phyloP scores from a whole-genome alignment of 2,888 invertebrate species.

The Thecophora atra region DNA sequence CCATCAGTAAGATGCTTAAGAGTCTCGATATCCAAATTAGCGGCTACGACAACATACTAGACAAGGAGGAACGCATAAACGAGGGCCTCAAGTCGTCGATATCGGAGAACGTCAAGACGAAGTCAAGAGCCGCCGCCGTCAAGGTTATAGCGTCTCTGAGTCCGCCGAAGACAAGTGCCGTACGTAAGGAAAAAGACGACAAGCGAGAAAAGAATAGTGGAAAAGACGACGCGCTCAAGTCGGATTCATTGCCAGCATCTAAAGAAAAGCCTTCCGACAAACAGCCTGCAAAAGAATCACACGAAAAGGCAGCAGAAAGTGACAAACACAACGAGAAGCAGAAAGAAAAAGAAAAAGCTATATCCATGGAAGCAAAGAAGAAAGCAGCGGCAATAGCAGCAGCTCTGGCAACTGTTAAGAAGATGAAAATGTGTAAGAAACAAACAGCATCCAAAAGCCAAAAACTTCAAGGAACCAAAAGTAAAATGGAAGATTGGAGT shows the following conservation, averaged over 20 bases:
- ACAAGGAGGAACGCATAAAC: conserved; percentile 59
- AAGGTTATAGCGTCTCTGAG: conserved; percentile 58
- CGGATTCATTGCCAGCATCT: background rate
- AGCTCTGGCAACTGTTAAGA: conserved; percentile 35
- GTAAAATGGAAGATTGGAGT: background rate
- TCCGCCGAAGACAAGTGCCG: conserved; percentile 49
- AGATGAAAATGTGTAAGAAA: background rate
- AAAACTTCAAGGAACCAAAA: conserved; percentile 40
- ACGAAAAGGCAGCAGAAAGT: conserved; percentile 36
- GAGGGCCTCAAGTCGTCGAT: conserved; percentile 65
- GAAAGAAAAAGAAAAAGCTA: background rate
- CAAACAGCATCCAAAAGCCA: conserved; percentile 41
- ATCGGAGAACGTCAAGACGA: conserved; percentile 66
- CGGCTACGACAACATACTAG: conserved; percentile 62
- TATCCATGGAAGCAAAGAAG: conserved; percentile 31
- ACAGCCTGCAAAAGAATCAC: conserved; percentile 31
- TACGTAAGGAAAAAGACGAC: conserved; percentile 42
- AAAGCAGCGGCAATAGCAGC: conserved; percentile 48
- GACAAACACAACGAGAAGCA: background rate
- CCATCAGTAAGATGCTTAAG: conserved; percentile 65
- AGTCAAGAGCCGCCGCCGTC: conserved; percentile 64
- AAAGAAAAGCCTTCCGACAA: background rate
- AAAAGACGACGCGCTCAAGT: conserved; percentile 27
- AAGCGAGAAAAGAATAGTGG: conserved; percentile 28
- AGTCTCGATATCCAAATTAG: conserved; percentile 65